phyloP scores from a whole-genome alignment of 2,113 vertebrate species.

The Pavo muticus region DNA sequence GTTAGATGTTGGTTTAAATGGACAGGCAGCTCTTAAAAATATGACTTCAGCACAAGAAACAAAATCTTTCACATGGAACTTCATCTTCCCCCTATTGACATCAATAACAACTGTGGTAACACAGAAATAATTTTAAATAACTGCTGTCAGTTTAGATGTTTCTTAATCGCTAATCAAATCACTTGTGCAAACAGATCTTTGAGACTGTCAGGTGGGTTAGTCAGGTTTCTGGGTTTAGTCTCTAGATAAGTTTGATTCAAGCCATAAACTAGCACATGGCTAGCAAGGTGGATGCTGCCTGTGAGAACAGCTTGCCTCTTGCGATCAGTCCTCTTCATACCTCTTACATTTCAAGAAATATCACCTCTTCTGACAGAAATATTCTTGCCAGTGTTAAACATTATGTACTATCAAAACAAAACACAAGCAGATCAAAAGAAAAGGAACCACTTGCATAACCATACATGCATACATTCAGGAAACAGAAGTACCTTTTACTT shows the following conservation, averaged over 20 bases:
- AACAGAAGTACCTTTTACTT: not conserved
- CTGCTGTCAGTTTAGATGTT: not conserved
- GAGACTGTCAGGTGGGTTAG: not conserved
- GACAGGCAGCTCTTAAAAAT: not conserved
- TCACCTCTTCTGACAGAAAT: not conserved
- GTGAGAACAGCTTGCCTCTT: fast-evolving
- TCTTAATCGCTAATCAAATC: not conserved
- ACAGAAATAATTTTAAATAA: not conserved
- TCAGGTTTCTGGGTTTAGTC: not conserved
- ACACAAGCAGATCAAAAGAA: not conserved
- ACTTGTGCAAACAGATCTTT: not conserved
- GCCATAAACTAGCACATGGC: not conserved
- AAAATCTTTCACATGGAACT: not conserved
- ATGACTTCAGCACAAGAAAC: not conserved
- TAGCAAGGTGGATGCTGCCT: not conserved
- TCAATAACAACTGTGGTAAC: not conserved
- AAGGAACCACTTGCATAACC: not conserved
- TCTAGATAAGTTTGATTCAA: not conserved
- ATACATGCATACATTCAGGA: not conserved
- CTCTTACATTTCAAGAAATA: not conserved
- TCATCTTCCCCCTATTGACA: not conserved
- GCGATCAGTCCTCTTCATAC: not conserved
- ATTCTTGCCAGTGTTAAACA: not conserved
- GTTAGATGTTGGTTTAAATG: not conserved
- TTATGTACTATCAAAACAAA: not conserved